phyloP scores from a whole-genome alignment of 2,797 vertebrate genomes.

The Pagetopsis macropterus region DNA sequence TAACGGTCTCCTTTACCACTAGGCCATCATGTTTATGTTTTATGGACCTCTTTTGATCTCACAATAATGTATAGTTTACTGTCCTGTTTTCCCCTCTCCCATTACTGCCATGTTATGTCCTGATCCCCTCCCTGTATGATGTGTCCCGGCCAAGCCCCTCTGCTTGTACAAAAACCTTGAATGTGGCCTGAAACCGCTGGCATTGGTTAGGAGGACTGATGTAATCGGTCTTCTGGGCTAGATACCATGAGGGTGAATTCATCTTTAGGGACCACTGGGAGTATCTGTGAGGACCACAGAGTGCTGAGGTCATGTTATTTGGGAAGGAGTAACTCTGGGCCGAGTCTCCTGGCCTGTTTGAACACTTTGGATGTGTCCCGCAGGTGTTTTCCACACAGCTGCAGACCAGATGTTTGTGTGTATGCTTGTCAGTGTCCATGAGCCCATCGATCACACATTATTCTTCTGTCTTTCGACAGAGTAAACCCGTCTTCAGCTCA shows the following conservation, averaged over 20 bases:
- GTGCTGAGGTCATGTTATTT: constrained; percentile 54
- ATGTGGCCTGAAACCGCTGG: constrained; percentile 25
- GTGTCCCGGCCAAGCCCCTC: constrained; percentile 23
- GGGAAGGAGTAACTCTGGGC: constrained; percentile 25
- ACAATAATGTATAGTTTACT: constrained; percentile 8
- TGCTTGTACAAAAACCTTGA: constrained; percentile 5
- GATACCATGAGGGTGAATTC: constrained; percentile 59
- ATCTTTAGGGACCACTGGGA: constrained; percentile 51
- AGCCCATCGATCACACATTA: constrained; percentile 41
- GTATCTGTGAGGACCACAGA: constrained; percentile 28
- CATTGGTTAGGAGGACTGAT: constrained; percentile 42
- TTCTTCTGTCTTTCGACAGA: constrained; percentile 28
- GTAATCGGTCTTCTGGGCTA: constrained; percentile 43
- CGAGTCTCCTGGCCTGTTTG: constrained; percentile 27
- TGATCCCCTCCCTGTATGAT: constrained; percentile 16
- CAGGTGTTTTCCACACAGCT: constrained; percentile 62
- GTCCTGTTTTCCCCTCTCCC: constrained; percentile 9
- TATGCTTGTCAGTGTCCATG: constrained; percentile 18
- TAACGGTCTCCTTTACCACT: not conserved
- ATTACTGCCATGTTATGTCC: not conserved
- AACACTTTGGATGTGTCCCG: constrained; percentile 28
- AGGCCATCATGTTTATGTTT: not conserved
- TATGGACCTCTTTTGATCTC: constrained; percentile 5
- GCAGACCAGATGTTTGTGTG: constrained; percentile 59
- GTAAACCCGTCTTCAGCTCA: constrained; percentile 8